Conservation (phyloP, 1,140 invertebrate species). For the Solenopsis invicta region DNA sequence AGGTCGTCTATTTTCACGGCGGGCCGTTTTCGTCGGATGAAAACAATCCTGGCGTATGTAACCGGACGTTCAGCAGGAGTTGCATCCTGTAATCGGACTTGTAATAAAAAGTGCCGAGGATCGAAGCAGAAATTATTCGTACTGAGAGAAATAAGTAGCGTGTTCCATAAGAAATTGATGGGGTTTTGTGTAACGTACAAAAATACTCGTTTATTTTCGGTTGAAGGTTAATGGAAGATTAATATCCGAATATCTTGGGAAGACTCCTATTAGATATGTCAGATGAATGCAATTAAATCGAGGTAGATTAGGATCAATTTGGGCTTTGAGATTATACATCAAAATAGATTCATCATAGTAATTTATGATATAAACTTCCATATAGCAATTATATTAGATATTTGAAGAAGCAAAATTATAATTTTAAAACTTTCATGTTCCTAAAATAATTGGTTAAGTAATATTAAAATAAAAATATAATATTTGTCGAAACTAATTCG, state of each 20-base stretch:
- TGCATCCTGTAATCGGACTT: conserved; percentile 22
- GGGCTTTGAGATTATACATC: background rate
- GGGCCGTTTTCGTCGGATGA: conserved; percentile 70
- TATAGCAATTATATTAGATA: background rate
- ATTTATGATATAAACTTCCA: background rate
- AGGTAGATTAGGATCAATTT: background rate
- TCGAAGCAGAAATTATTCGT: conserved; percentile 7
- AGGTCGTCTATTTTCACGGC: conserved; percentile 72
- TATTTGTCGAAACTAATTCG: background rate
- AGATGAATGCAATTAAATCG: background rate
- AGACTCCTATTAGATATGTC: background rate
- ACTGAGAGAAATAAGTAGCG: background rate
- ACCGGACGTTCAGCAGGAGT: conserved; percentile 12
- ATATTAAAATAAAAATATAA: conserved; percentile 7
- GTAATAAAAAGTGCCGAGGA: background rate
- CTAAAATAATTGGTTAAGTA: background rate
- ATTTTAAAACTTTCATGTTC: background rate
- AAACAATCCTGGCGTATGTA: conserved; percentile 66
- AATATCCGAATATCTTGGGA: background rate
- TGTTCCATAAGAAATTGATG: background rate
- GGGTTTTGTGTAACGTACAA: background rate
- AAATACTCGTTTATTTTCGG: background rate
- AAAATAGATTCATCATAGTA: background rate
- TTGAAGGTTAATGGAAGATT: background rate
- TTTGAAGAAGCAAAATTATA: background rate